phyloP scores from a whole-genome alignment of 2,797 vertebrate species.

The Eulemur albifrons region DNA sequence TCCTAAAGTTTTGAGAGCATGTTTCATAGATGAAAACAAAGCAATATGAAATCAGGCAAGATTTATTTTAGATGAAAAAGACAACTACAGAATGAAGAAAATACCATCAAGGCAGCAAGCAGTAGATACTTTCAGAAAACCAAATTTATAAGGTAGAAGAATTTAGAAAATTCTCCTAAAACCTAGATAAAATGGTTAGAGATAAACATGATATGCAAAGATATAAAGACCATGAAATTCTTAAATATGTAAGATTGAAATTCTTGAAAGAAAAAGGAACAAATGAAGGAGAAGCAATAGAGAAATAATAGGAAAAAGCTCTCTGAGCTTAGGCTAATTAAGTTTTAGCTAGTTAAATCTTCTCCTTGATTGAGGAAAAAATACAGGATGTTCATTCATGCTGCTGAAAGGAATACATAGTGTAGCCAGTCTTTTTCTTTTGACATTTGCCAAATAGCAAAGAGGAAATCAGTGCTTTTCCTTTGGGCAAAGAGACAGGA shows the following conservation, averaged over 20 bases:
- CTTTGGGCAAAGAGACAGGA: conserved; percentile 56
- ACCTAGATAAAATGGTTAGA: background rate
- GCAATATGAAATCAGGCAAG: background rate
- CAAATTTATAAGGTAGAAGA: conserved; percentile 14
- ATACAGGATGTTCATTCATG: conserved; percentile 67
- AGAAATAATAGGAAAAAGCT: conserved; percentile 15
- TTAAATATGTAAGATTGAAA: background rate
- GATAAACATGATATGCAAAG: background rate
- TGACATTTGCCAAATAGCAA: conserved; percentile 72
- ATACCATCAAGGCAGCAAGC: background rate
- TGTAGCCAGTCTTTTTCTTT: conserved; percentile 69
- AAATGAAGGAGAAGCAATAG: conserved; percentile 54
- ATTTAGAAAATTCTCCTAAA: background rate
- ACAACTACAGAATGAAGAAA: background rate
- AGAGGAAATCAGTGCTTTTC: conserved; percentile 64
- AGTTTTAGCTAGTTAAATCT: conserved; percentile 64
- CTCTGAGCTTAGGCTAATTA: conserved; percentile 61
- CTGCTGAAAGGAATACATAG: conserved; percentile 61
- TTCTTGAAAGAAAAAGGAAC: conserved; percentile 19
- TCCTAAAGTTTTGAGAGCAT: background rate
- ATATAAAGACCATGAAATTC: background rate
- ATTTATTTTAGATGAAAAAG: background rate
- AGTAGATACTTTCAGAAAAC: background rate
- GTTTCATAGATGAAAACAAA: conserved; percentile 21
- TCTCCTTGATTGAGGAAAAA: conserved; percentile 28